Evolutionary conservation across 1,140 invertebrate genomes (phyloP).

Genomic region (Venturia canescens): DNA sequence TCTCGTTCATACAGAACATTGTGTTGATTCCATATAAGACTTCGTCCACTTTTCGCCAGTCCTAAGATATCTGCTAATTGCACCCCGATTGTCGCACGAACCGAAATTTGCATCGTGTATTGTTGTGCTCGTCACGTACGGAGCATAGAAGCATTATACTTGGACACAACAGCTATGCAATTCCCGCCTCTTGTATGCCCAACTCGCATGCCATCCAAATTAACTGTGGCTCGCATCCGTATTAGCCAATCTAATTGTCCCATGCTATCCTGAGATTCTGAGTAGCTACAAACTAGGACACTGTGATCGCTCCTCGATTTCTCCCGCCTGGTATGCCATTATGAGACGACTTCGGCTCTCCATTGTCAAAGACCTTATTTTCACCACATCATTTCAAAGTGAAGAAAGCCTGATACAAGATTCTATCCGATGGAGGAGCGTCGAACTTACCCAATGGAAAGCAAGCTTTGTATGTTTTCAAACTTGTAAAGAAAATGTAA

Average conservation of each 20-base stretch:
- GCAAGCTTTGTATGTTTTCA: too few species aligned
- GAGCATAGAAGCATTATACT: slow-evolving; percentile 9
- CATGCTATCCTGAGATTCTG: not conserved
- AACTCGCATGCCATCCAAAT: slow-evolving; percentile 24
- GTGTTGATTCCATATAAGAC: not conserved
- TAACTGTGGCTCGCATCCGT: slow-evolving; percentile 21
- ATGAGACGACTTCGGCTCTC: not conserved
- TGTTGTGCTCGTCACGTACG: slow-evolving; percentile 1
- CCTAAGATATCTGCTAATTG: not conserved
- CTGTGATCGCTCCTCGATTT: not conserved
- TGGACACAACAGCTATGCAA: slow-evolving; percentile 30
- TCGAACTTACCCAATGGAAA: too few species aligned
- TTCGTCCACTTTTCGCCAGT: not conserved
- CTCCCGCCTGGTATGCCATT: not conserved
- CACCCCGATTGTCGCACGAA: not conserved
- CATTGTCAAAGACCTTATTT: not conserved
- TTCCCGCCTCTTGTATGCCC: slow-evolving; percentile 17
- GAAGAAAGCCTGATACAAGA: too few species aligned
- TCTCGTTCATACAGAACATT: not conserved
- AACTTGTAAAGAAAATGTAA: too few species aligned
- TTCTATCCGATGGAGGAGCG: too few species aligned
- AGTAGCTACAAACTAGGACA: slow-evolving; percentile 28
- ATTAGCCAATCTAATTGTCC: slow-evolving; percentile 31
- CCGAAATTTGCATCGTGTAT: not conserved
- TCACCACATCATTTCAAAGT: not conserved